A percentile compares a stretch with the other conserved stretches of the same genome.
phyloP scores from a whole-genome alignment of 2,113 vertebrate genomes.

The Coptodon bakossiorum region DNA sequence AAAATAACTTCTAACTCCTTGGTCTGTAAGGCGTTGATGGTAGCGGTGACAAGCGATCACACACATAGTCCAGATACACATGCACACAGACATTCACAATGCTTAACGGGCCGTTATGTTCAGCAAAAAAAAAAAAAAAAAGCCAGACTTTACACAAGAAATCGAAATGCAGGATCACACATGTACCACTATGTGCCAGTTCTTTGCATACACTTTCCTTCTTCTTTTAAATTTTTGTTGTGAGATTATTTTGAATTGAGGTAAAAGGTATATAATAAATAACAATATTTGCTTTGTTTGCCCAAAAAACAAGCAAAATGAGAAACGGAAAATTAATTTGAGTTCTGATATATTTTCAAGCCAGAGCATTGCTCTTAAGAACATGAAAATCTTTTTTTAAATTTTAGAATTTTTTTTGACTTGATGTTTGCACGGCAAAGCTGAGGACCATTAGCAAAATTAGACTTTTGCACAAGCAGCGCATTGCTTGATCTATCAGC shows the following conservation, averaged over 20 bases:
- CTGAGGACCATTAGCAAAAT: not conserved
- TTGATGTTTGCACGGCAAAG: not conserved
- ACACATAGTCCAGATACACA: not conserved
- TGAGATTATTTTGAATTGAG: not conserved
- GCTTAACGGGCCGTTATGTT: not conserved
- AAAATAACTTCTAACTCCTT: conserved; percentile 11
- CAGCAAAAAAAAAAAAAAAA: not conserved
- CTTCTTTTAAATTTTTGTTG: not conserved
- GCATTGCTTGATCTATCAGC: not conserved
- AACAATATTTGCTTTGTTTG: not conserved
- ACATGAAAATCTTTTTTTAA: not conserved
- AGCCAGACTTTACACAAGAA: not conserved
- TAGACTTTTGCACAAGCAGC: not conserved
- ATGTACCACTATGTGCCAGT: not conserved
- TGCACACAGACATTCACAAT: not conserved
- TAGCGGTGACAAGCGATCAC: not conserved
- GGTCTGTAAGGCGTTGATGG: conserved; percentile 3
- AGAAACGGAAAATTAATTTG: not conserved
- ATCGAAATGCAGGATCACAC: not conserved
- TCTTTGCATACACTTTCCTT: not conserved
- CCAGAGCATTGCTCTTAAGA: not conserved
- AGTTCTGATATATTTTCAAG: not conserved
- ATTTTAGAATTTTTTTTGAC: not conserved
- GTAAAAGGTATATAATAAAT: not conserved
- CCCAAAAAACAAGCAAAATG: not conserved